These are phyloP conservation scores for Periphyllus acericola DNA, from an alignment of 2,888 invertebrate species.

Conservation along the genomic window DNA sequence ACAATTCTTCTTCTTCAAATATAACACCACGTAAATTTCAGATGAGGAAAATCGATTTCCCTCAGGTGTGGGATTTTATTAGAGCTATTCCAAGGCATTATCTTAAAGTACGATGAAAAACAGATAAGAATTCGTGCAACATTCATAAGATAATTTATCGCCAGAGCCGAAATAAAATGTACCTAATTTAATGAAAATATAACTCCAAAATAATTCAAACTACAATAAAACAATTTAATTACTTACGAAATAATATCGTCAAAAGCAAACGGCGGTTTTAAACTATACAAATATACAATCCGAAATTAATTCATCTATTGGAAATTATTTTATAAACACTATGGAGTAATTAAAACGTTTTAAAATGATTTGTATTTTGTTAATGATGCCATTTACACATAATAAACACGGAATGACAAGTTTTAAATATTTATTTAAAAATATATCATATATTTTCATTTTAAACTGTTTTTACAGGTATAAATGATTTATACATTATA, in stretches of 20 bases:
- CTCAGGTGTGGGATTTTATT: slow-evolving; percentile 15
- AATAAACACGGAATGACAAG: background rate
- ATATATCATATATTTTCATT: background rate
- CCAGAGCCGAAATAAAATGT: background rate
- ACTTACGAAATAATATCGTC: background rate
- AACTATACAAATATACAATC: background rate
- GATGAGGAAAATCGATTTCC: background rate
- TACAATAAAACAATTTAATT: background rate
- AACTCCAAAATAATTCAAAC: background rate
- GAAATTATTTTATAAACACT: background rate
- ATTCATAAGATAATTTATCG: slow-evolving; percentile 39
- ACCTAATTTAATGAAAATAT: background rate
- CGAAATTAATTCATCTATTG: background rate
- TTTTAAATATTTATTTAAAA: background rate
- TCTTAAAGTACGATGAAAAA: slow-evolving; percentile 17
- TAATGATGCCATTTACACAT: background rate
- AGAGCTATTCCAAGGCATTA: background rate
- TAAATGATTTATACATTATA: too few relatives aligned
- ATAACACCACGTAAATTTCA: background rate
- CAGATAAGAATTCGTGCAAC: background rate
- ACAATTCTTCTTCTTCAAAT: slow-evolving; percentile 44
- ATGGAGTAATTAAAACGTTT: background rate
- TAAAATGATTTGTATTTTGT: background rate
- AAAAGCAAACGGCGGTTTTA: background rate
- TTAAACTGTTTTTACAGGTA: too few relatives aligned